Evolutionary conservation across 2,113 vertebrate species (phyloP).

Genomic region (Probosciger aterrimus): DNA sequence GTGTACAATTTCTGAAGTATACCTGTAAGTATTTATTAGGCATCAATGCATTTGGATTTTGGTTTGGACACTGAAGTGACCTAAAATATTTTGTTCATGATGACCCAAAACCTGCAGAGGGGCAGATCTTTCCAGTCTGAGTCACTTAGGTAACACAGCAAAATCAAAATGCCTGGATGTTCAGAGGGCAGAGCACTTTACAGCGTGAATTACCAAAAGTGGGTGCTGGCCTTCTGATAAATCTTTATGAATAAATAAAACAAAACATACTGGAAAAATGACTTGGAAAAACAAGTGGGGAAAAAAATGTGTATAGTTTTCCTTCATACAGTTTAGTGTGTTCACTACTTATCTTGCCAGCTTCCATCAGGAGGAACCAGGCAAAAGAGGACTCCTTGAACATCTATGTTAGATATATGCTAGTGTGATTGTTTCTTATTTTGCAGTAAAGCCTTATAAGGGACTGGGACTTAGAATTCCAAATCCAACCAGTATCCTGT

Average conservation of each 20-base stretch:
- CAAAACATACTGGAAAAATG: background rate
- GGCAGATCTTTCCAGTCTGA: background rate
- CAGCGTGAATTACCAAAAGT: accelerated
- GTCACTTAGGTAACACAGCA: background rate
- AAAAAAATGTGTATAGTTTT: background rate
- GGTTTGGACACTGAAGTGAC: background rate
- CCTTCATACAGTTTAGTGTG: background rate
- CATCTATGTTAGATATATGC: background rate
- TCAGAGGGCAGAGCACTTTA: background rate
- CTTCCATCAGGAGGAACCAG: background rate
- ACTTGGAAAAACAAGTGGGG: background rate
- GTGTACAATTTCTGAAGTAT: background rate
- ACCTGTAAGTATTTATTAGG: background rate
- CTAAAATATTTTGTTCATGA: background rate
- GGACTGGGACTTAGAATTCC: background rate
- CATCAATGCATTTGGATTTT: background rate
- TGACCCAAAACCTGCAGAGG: background rate
- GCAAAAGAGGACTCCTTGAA: background rate
- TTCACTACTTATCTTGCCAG: background rate
- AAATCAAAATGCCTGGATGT: background rate
- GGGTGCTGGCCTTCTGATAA: background rate
- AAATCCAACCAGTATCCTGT: background rate
- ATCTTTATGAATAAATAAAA: background rate
- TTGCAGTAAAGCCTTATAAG: background rate
- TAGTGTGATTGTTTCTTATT: background rate